These are phyloP conservation scores for Cercocebus atys DNA, from an alignment of 2,113 vertebrate genomes.

Conservation along the genomic window DNA sequence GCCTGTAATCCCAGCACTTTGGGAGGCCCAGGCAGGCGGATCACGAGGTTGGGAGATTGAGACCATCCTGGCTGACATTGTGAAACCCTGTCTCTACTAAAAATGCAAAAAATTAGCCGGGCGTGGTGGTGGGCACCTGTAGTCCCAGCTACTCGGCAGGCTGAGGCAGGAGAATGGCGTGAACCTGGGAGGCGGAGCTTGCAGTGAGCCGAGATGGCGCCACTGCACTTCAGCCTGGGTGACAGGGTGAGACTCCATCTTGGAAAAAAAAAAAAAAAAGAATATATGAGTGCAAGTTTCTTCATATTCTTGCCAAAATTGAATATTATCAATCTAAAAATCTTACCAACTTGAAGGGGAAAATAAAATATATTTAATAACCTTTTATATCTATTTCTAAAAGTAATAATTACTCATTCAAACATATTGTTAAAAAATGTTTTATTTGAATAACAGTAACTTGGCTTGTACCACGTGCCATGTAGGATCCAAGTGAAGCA, in stretches of 20 bases:
- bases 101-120: too few relatives aligned
- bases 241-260: too few relatives aligned
- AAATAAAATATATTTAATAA: not conserved
- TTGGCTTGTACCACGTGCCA: not conserved
- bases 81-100: too few relatives aligned
- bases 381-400: not conserved
- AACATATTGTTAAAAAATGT: conserved; percentile 27
- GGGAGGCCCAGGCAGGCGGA: too few relatives aligned
- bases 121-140: too few relatives aligned
- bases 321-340: conserved; percentile 25
- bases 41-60: too few relatives aligned
- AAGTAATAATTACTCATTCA: not conserved
- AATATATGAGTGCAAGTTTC: conserved; percentile 4
- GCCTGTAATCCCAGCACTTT: too few relatives aligned
- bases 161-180: accelerated
- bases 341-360: not conserved
- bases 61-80: too few relatives aligned
- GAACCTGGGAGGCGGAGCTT: too few relatives aligned
- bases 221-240: too few relatives aligned
- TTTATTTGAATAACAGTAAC: conserved; percentile 33
- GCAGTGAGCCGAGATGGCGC: too few relatives aligned
- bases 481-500: not conserved
- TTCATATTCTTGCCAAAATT: conserved; percentile 35
- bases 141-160: too few relatives aligned
- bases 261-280: not conserved